phyloP scores from a whole-genome alignment of 2,797 vertebrate species.

The Acipenser ruthenus region DNA sequence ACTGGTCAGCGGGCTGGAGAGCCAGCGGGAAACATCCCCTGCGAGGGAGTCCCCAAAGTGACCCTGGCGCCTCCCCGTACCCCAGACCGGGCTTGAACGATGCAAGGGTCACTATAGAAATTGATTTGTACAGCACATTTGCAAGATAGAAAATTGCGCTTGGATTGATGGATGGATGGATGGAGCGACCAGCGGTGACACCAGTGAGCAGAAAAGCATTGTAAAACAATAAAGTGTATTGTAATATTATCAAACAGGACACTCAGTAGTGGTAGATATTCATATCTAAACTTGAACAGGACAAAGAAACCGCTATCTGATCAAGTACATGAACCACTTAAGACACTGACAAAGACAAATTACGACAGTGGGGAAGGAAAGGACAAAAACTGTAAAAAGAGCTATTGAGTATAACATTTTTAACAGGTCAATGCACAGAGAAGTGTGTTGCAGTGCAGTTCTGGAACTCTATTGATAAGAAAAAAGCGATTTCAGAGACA shows the following conservation, averaged over 20 bases:
- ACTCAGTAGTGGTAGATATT: background rate
- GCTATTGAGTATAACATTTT: too few relatives aligned
- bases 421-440: too few relatives aligned
- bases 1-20: conserved; percentile 93
- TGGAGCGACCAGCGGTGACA: conserved; percentile 7
- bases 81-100: conserved; percentile 59
- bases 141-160: conserved; percentile 34
- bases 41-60: conserved; percentile 74
- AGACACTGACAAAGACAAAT: too few relatives aligned
- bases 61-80: conserved; percentile 34
- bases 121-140: conserved; percentile 74
- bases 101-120: conserved; percentile 36
- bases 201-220: conserved; percentile 4
- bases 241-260: conserved; percentile 17
- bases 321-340: too few relatives aligned
- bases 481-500: too few relatives aligned
- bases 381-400: too few relatives aligned
- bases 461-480: too few relatives aligned
- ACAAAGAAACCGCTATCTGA: too few relatives aligned
- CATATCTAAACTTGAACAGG: too few relatives aligned
- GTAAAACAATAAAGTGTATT: conserved; percentile 15
- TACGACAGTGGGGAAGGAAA: too few relatives aligned
- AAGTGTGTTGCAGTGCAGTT: too few relatives aligned
- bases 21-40: conserved; percentile 76
- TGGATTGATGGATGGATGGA: conserved; percentile 7